Base-by-base conservation (phyloP, 1,140 invertebrate species). In the Polypedilum pembai region DNA sequence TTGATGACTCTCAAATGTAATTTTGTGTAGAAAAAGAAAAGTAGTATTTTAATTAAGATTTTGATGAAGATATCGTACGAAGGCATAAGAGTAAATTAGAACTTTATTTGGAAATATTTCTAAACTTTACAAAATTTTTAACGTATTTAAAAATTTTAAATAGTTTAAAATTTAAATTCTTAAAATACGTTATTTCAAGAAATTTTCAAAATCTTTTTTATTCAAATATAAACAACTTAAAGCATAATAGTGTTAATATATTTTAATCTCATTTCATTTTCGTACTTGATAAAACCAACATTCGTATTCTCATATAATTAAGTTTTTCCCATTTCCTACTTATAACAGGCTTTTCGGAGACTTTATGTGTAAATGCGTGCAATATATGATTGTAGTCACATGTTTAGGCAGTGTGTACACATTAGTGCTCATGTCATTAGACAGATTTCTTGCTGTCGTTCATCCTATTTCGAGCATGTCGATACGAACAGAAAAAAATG, bases 291-390 rank as follows among this genome's bases (percentile, higher is more conserved):
- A 18, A 18, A n/a, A 69, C 17, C 8, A 18, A 8, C n/a, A 69
- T 10, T 18, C 20, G 7, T 20, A 18, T 4, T 18, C 18, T 69
- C 12, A 8, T 66, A 8, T 66, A n/a, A 18, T 66, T 66, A 66
- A 8, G 45, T 17, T 66, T 10, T 18, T 18, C n/a, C 8, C 8
- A 20, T 69, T 69, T 69, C 20, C 65, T 0, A 83, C 92, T 74
- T 85, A 88, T 0, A 87, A 86, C 78, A 98, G 96, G 96, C 93
- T 93, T 0, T 97, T 97, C 80, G 94, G 95, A 8, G 89, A 91
- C 78, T 80, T 90, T 74, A 95, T 93, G 92, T 98, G 95, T 84
- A 94, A 94, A 84, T 89, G 93, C 18, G 92, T 94, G 3, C 82
- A 94, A 92, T 74, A 95, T 91, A 80, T 87, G 76, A 93, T 94